phyloP scores from a whole-genome alignment of 2,113 vertebrate species.

The Spheniscus mendiculus region DNA sequence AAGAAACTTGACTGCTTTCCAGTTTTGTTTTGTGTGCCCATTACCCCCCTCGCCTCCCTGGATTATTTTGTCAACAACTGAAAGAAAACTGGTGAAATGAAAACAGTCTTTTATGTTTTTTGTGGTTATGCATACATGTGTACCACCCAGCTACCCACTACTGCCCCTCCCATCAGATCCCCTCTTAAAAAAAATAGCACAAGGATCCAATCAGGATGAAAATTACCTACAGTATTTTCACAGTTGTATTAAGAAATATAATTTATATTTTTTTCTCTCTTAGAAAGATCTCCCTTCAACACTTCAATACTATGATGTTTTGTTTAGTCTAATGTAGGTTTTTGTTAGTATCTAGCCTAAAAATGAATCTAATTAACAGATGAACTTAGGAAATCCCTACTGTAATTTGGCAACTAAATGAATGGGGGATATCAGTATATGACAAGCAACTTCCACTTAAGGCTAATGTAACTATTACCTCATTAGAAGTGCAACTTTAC shows the following conservation, averaged over 20 bases:
- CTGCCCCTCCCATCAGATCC: background rate
- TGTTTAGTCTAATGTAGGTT: conserved; percentile 74
- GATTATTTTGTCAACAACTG: conserved; percentile 62
- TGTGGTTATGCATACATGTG: background rate
- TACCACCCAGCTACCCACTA: background rate
- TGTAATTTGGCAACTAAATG: conserved; percentile 70
- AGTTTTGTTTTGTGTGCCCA: conserved; percentile 29
- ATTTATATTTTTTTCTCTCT: conserved; percentile 18
- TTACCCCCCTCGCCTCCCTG: background rate
- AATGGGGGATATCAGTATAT: conserved; percentile 51
- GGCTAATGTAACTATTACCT: conserved; percentile 67
- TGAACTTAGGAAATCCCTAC: conserved; percentile 69
- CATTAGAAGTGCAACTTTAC: conserved; percentile 64
- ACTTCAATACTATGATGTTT: conserved; percentile 49
- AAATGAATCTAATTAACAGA: conserved; percentile 76
- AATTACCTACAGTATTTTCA: background rate
- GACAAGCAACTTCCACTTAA: conserved; percentile 68
- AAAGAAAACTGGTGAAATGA: conserved; percentile 43
- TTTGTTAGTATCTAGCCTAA: conserved; percentile 63
- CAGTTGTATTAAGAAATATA: background rate
- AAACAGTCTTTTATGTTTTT: background rate
- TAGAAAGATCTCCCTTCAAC: conserved; percentile 30
- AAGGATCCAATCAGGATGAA: background rate
- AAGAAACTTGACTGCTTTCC: conserved; percentile 53
- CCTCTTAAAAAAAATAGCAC: background rate